Percentiles rank a stretch among this genome's conserved stretches.
phyloP scores from a whole-genome alignment of 1,140 invertebrate species.

The Danaus plexippus region DNA sequence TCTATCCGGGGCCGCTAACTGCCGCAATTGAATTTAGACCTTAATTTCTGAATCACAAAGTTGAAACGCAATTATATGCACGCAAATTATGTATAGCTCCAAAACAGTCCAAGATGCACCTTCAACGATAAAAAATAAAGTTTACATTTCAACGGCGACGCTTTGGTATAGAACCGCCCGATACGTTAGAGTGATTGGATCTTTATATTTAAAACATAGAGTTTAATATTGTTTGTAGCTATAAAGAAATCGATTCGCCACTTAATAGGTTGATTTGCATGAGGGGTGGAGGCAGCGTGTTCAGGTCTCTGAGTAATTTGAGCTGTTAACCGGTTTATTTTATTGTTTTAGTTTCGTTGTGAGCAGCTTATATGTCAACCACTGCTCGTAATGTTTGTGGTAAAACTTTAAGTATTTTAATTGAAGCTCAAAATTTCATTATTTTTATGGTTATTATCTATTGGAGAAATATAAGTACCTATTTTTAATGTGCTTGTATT shows the following conservation, averaged over 20 bases:
- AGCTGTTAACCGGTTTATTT: no score
- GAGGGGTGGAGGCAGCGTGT: slow-evolving; percentile 13
- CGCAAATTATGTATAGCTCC: slow-evolving; percentile 6
- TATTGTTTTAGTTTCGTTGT: no score
- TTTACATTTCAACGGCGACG: slow-evolving; percentile 14
- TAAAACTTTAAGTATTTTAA: no score
- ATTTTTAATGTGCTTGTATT: no score
- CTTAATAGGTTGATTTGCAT: slow-evolving; percentile 39
- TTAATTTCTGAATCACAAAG: slow-evolving; percentile 6
- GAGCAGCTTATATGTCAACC: no score
- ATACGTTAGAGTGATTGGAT: not conserved
- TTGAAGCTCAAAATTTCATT: no score
- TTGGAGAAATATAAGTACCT: no score
- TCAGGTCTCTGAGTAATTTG: slow-evolving; percentile 7
- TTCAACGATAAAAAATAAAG: slow-evolving; percentile 11
- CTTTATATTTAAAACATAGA: not conserved
- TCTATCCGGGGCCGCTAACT: slow-evolving; percentile 6
- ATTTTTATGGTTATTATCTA: no score
- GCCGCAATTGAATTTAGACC: slow-evolving; percentile 11
- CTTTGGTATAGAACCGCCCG: not conserved
- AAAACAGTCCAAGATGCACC: slow-evolving; percentile 9
- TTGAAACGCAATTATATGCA: slow-evolving; percentile 6
- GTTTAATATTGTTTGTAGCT: slow-evolving; percentile 1
- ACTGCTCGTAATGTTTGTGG: no score
- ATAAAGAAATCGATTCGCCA: slow-evolving; percentile 19